Evolutionary conservation across 1,140 invertebrate species (phyloP), one percentile per base, ranked within the genome.

Genomic region (Philopotamus ludificatus): DNA sequence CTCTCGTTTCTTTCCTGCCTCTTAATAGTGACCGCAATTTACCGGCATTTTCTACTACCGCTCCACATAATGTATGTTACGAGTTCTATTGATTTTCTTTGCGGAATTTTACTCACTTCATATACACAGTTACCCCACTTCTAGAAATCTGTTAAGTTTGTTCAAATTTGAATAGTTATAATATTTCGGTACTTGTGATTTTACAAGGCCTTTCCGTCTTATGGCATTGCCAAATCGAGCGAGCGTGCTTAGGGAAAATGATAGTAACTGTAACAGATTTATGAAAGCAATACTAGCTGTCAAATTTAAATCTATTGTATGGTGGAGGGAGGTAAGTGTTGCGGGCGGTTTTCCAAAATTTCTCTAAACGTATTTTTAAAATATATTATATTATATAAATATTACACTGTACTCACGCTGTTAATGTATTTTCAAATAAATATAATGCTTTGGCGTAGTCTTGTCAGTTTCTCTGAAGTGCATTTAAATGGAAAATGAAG

Each of bases 21-120:
- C 59, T 51, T 62, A 63, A 62, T 68, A 60, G 50, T 62, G 63
- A 61, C 57, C 63, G 57, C 67, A 68, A 65, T 65, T 68, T 65
- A 64, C 61, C 45, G 51, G 41, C 45, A 22, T 59, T 65, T 65
- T 65, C 53, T 57, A n/a, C 21, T 39, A 28, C 28, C 12, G 16
- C 47, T 18, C 9, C 16, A 3, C 39, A n/a, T 42, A 45, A 60
- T 45, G 22, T 23, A 60, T 21, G 55, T 58, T 58, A 1, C 7
- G 55, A 15, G 23, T 4, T 16, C 25, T 57, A 39, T 21, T 10
- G 53, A 57, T 28, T 34, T 50, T 3, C 47, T 15, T 44, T 20
- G 18, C 4, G 21, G 21, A 50, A 50, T 50, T 16, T 2, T 12
- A 3, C 21, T 50, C 21, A 21, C 18, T 4, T 21, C 3, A 50